These are phyloP conservation scores for Nyctalus aviator DNA, from an alignment of 2,797 vertebrate genomes.

Conservation along the genomic window DNA sequence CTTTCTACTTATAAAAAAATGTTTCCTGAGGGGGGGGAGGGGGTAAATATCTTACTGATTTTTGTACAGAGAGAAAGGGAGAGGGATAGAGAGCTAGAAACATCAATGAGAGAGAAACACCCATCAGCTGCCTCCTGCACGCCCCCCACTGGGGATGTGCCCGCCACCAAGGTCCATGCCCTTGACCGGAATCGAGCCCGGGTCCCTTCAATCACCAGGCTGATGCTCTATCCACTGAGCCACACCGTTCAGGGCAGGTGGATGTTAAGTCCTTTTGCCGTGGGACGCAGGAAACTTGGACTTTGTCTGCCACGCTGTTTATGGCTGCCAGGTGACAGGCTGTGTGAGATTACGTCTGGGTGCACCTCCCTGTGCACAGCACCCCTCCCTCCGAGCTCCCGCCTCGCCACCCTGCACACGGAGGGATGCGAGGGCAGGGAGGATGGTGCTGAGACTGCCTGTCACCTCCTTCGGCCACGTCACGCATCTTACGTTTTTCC, in stretches of 20 bases:
- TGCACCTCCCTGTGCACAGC: neutral
- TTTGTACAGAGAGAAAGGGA: no score
- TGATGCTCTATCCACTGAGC: no score
- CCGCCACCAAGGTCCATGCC: no score
- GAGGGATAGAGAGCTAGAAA: no score
- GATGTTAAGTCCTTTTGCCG: neutral
- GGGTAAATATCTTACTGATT: no score
- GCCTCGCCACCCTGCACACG: neutral
- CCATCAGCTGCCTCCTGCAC: no score
- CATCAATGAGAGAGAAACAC: no score
- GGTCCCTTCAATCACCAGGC: no score
- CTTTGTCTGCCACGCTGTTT: neutral
- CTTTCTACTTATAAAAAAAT: neutral
- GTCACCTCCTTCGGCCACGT: neutral
- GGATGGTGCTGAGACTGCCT: neutral
- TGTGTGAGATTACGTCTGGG: neutral
- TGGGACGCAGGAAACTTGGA: neutral
- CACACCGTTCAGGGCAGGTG: no score
- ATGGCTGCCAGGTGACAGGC: neutral
- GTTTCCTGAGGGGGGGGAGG: no score
- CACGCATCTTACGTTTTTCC: neutral
- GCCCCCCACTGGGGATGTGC: no score
- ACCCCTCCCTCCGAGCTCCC: fast-evolving
- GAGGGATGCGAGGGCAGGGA: neutral
- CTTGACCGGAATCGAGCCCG: no score